Percentiles rank a stretch among this genome's conserved stretches.
These are phyloP conservation scores for Porites divaricata DNA, from an alignment of 92 coral and sea anemone species.

Conservation along the genomic window DNA sequence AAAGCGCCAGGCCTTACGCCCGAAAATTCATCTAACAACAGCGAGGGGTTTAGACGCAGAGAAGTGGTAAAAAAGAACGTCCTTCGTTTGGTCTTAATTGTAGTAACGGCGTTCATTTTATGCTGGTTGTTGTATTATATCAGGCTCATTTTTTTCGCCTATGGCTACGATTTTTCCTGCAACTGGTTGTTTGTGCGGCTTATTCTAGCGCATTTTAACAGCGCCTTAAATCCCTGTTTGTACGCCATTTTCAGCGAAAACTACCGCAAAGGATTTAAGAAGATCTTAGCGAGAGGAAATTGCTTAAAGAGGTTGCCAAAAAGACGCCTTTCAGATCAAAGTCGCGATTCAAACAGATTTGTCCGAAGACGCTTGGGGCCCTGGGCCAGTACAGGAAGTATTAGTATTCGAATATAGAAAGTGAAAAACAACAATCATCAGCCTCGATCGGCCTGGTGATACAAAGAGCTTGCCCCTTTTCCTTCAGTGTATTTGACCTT, in stretches of 20 bases:
- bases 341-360: conserved; percentile 3
- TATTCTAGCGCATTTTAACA: conserved; percentile 73
- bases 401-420: conserved; percentile 8
- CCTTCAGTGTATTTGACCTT: too few species aligned
- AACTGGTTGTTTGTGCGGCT: conserved; percentile 57
- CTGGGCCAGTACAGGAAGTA: conserved; percentile 34
- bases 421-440: neutral
- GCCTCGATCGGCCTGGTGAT: too few species aligned
- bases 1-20: conserved; percentile 50
- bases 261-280: conserved; percentile 66
- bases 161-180: conserved; percentile 62
- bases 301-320: neutral
- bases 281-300: conserved; percentile 10
- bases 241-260: conserved; percentile 71
- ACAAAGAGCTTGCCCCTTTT: too few species aligned
- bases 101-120: conserved; percentile 65
- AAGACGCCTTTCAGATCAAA: conserved; percentile 2
- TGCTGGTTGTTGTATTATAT: conserved; percentile 77
- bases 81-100: conserved; percentile 72
- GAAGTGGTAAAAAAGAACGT: conserved; percentile 71
- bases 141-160: conserved; percentile 59
- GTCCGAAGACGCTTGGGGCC: neutral
- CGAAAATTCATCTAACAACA: conserved; percentile 32
- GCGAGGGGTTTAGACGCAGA: conserved; percentile 51
- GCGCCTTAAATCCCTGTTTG: conserved; percentile 74